phyloP scores from a whole-genome alignment of 2,797 vertebrate genomes.

The Pangasius mekongensis region DNA sequence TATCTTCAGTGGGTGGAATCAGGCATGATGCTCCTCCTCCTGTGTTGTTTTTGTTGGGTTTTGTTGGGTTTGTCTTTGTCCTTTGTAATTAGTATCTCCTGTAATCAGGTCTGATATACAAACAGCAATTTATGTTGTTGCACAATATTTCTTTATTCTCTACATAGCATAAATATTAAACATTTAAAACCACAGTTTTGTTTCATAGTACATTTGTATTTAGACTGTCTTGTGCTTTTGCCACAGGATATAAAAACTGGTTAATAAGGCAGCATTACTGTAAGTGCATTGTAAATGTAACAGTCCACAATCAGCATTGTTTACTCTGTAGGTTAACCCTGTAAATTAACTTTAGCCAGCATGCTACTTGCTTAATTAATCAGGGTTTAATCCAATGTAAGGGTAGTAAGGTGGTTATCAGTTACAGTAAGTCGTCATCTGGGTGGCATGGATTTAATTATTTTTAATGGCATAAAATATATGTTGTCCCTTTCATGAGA shows the following conservation, averaged over 20 bases:
- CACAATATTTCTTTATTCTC: background rate
- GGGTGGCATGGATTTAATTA: background rate
- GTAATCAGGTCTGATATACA: background rate
- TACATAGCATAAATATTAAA: background rate
- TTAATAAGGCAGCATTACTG: background rate
- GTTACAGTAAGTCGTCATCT: background rate
- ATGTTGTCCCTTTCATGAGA: background rate
- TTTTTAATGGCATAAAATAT: background rate
- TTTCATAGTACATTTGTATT: background rate
- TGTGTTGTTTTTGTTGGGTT: background rate
- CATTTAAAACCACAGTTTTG: background rate
- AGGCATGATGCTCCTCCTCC: background rate
- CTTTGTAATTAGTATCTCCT: background rate
- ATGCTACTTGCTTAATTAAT: background rate
- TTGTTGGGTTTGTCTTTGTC: background rate
- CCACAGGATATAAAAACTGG: background rate
- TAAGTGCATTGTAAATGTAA: background rate
- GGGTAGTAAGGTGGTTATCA: background rate
- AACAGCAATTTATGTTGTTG: background rate
- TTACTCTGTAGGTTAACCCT: background rate
- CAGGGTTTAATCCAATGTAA: background rate
- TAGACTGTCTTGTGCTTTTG: background rate
- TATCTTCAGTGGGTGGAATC: background rate
- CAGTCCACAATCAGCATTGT: background rate
- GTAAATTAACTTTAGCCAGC: background rate